Evolutionary conservation across 2,797 vertebrate genomes (phyloP).

Genomic region (Acridotheres tristis): DNA sequence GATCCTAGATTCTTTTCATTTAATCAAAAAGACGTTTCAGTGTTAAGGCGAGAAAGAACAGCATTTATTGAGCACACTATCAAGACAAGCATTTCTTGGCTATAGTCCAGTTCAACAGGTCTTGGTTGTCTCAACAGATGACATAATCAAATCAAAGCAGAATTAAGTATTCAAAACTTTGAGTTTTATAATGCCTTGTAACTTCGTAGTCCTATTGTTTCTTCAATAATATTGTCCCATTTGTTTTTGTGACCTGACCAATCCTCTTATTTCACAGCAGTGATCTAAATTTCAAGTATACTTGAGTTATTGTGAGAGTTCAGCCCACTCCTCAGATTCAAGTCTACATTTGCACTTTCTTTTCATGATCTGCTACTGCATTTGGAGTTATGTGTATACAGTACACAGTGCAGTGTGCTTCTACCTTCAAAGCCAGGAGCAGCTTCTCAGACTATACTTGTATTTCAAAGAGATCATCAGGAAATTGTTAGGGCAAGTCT

Average conservation of each 20-base stretch:
- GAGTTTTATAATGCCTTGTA: background rate
- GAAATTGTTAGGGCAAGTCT: background rate
- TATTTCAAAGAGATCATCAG: background rate
- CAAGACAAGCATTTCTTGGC: background rate
- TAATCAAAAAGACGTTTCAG: background rate
- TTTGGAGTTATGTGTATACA: background rate
- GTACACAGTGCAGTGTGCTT: background rate
- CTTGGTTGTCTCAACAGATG: background rate
- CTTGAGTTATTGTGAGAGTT: background rate
- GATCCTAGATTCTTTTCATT: background rate
- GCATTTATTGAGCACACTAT: background rate
- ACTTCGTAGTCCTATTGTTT: slow-evolving; percentile 9
- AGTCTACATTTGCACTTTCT: background rate
- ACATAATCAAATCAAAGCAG: background rate
- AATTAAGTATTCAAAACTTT: background rate
- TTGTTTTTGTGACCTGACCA: slow-evolving; percentile 10
- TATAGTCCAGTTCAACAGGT: background rate
- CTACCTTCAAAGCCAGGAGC: background rate
- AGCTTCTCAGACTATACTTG: background rate
- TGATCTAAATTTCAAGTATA: background rate
- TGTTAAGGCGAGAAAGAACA: background rate
- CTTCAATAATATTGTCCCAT: background rate
- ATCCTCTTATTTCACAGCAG: background rate
- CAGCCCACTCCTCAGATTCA: background rate
- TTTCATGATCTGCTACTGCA: background rate